phyloP scores from a whole-genome alignment of 2,888 invertebrate genomes.

The Leptodirus hochenwartii region DNA sequence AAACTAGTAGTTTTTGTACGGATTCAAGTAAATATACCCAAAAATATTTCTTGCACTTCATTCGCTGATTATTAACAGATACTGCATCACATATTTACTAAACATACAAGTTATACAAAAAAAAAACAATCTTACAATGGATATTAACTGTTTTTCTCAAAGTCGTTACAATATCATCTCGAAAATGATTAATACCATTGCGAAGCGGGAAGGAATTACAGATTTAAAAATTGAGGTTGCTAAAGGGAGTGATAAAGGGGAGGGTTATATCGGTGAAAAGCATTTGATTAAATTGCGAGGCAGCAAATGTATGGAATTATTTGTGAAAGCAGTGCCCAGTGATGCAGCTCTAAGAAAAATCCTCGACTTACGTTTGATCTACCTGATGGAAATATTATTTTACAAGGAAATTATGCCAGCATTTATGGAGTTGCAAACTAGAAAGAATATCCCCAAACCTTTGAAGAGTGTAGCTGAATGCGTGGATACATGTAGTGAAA shows the following conservation, averaged over 20 bases:
- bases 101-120: too few species aligned
- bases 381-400: conserved; percentile 11
- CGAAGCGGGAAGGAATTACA: too few species aligned
- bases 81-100: too few species aligned
- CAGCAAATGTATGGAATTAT: conserved; percentile 1
- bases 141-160: too few species aligned
- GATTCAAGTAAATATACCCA: too few species aligned
- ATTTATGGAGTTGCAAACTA: conserved; percentile 10
- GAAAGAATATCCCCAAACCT: conserved; percentile 10
- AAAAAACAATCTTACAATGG: too few species aligned
- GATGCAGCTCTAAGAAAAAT: background rate
- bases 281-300: too few species aligned
- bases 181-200: too few species aligned
- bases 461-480: conserved; percentile 11
- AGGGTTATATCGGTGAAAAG: conserved; percentile 10
- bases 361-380: conserved; percentile 4
- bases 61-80: too few species aligned
- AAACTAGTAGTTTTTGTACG: too few species aligned
- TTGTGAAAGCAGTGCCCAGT: conserved; percentile 3
- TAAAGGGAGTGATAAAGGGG: conserved; percentile 8
- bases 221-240: conserved; percentile 1
- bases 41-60: too few species aligned
- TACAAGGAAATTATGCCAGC: conserved; percentile 11
- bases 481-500: conserved; percentile 10
- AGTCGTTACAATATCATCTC: too few species aligned